Conservation (phyloP, 2,888 invertebrate species). For the Luperina nickerlii region DNA sequence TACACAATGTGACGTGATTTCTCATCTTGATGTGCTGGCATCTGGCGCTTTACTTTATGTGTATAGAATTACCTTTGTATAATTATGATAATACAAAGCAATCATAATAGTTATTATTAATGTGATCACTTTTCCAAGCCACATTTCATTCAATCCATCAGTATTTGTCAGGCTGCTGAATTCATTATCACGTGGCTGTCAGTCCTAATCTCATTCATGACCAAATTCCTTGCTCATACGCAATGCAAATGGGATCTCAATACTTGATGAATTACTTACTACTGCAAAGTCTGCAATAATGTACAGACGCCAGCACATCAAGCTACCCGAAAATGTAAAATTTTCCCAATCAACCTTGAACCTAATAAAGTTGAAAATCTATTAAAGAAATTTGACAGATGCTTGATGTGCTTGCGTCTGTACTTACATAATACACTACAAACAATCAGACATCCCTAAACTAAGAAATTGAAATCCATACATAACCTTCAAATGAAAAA, state of each 20-base stretch:
- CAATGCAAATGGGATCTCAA: constrained; percentile 35
- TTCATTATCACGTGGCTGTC: constrained; percentile 7
- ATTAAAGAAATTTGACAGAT: no score
- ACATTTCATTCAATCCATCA: not conserved
- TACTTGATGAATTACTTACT: constrained; percentile 38
- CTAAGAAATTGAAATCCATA: no score
- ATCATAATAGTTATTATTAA: constrained; percentile 7
- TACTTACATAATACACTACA: not conserved
- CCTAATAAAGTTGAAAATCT: no score
- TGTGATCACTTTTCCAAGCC: not conserved
- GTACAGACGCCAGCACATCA: no score
- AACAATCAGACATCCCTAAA: not conserved
- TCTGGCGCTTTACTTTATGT: not conserved
- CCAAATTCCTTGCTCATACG: constrained; percentile 34
- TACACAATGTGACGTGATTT: not conserved
- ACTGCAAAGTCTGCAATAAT: not conserved
- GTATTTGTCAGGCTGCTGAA: constrained; percentile 13
- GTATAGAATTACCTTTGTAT: not conserved
- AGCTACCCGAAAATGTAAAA: no score
- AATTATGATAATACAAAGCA: not conserved
- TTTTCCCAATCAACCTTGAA: no score
- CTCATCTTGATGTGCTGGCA: no score
- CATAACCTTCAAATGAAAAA: no score
- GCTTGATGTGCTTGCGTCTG: no score
- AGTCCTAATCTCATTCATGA: constrained; percentile 35